Evolutionary conservation across 2,113 vertebrate genomes (phyloP), one percentile per base, ranked within the genome.

Genomic region (Cervus canadensis): DNA sequence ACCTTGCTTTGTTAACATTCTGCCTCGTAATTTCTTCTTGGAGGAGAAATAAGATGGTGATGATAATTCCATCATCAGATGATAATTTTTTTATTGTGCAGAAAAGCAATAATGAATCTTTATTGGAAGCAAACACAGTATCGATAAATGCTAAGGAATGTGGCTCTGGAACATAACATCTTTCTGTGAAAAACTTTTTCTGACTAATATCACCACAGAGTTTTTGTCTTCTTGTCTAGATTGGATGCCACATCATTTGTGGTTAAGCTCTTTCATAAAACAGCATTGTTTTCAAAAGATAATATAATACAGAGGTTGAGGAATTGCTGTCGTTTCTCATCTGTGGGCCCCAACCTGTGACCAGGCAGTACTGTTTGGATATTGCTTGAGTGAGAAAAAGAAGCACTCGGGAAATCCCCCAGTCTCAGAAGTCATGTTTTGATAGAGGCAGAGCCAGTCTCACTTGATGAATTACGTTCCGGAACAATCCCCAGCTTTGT

Each of bases 1-100:
- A 30, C 43, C 45, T n/a, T 52, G 5, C 59, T 84, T 40, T 43
- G 16, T 36, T 67, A 94, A 91, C 60, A n/a, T 52, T 21, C 23
- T 81, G 30, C 43, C 64, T 88, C 19, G 4, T 40, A 64, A 87
- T 94, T 91, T 94, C 88, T 91, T 81, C 87, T 85, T 82, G 50
- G 87, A 57, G 43, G 48, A 78, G 45, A 91, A 91, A 60, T 79
- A 33, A 64, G 21, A 79, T 23, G 52, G 43, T 19, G 33, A 76
- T 40, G 67, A 86, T 40, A 82, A 62, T 43, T 48, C 50, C 54
- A 89, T 33, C 45, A 50, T 92, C 17, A 76, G 60, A n/a, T 25
- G 21, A 79, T 82, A n/a, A 33, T n/a, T 28, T 76, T 56, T 86
- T 82, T 89, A 76, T 74, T 67, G 79, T 87, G 11, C 5, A 83